Conservation (phyloP, 2,888 invertebrate genomes). For the Cerastis rubricosa region DNA sequence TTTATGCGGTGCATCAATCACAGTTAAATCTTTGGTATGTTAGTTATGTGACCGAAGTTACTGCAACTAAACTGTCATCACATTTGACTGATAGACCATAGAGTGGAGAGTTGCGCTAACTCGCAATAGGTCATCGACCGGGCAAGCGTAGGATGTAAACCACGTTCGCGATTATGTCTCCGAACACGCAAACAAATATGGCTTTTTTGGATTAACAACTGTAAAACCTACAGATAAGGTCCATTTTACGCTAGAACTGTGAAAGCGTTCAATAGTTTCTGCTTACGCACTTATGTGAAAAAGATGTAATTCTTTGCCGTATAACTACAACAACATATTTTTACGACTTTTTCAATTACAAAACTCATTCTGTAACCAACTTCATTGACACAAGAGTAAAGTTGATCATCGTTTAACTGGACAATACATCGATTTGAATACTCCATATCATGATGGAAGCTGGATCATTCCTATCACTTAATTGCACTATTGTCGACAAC, state of each 20-base stretch:
- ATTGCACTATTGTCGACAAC: neutral
- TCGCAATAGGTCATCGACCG: slow-evolving; percentile 13
- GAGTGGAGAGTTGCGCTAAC: neutral
- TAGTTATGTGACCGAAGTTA: neutral
- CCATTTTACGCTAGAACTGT: neutral
- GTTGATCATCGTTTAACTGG: neutral
- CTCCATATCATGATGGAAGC: neutral
- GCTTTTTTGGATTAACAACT: neutral
- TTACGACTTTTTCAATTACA: neutral
- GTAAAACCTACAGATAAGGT: neutral
- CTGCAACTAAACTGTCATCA: neutral
- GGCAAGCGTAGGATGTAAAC: neutral
- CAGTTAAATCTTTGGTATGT: neutral
- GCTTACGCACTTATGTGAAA: neutral
- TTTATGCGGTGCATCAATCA: neutral
- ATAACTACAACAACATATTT: neutral
- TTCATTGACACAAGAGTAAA: neutral
- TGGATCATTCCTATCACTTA: neutral
- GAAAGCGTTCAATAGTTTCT: neutral
- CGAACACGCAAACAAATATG: neutral
- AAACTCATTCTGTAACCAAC: neutral
- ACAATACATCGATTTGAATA: neutral
- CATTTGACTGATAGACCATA: slow-evolving; percentile 18
- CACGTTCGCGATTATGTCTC: neutral
- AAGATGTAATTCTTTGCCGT: neutral